These are phyloP conservation scores for Zosterops lateralis DNA, from an alignment of 2,113 vertebrate genomes.

Conservation along the genomic window DNA sequence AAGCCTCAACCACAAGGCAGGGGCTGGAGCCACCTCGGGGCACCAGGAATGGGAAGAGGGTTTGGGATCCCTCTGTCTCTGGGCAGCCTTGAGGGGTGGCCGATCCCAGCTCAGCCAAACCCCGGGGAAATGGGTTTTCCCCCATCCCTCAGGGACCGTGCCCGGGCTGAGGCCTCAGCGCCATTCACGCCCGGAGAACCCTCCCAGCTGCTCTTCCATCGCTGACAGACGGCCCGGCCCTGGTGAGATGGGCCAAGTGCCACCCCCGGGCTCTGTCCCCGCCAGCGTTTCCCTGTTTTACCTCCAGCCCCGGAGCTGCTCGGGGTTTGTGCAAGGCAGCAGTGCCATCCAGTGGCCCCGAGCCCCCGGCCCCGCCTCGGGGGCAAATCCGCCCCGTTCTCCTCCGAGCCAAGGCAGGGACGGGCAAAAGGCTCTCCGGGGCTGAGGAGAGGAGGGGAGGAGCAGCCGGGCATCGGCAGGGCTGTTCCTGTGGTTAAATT, in stretches of 20 bases:
- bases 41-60: not conserved
- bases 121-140: no score
- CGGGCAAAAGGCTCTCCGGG: rapidly evolving
- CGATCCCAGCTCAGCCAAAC: rapidly evolving
- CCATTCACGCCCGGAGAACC: not conserved
- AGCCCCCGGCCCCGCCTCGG: not conserved
- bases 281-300: rapidly evolving
- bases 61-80: not conserved
- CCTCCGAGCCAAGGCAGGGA: rapidly evolving
- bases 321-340: not conserved
- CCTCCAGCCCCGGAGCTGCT: rapidly evolving
- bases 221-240: rapidly evolving
- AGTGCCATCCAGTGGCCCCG: not conserved
- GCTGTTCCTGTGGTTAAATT: rapidly evolving
- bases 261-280: rapidly evolving
- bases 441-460: rapidly evolving
- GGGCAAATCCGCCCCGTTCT: rapidly evolving
- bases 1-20: no score
- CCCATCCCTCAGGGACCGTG: rapidly evolving
- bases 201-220: rapidly evolving
- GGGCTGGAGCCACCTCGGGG: not conserved
- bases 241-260: rapidly evolving
- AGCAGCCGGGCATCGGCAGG: rapidly evolving
- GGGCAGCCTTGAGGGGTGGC: not conserved
- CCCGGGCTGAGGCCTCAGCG: not conserved